These are phyloP conservation scores for Stenchaetothrips biformis DNA, from an alignment of 2,888 invertebrate genomes.

Conservation along the genomic window DNA sequence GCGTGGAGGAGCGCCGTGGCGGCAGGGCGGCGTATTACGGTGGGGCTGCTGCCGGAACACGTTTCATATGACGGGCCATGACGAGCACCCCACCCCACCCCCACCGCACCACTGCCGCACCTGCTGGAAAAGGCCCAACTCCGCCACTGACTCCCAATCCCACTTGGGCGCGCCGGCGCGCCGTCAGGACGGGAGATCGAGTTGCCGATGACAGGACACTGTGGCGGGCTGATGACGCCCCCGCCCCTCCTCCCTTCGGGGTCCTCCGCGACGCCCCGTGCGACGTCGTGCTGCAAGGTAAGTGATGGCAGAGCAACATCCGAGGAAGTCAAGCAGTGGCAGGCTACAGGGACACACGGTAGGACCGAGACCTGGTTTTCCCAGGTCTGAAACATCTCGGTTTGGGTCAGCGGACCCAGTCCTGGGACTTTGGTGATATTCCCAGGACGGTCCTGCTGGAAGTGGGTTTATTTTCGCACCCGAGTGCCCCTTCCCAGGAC, in stretches of 20 bases:
- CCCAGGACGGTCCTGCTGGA: too few relatives aligned
- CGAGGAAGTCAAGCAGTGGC: too few relatives aligned
- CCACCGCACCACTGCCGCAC: background rate
- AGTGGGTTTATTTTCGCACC: too few relatives aligned
- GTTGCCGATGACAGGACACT: background rate
- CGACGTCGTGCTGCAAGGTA: background rate
- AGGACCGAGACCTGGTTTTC: too few relatives aligned
- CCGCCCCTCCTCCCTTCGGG: background rate
- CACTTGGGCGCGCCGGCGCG: background rate
- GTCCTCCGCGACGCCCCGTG: too few relatives aligned
- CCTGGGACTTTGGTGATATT: too few relatives aligned
- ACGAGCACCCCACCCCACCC: background rate
- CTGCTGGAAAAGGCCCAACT: background rate
- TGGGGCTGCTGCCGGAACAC: constrained; percentile 6
- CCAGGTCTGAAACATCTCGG: too few relatives aligned
- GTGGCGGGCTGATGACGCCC: background rate
- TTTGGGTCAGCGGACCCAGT: too few relatives aligned
- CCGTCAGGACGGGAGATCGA: background rate
- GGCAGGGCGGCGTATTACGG: background rate
- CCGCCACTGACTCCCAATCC: background rate
- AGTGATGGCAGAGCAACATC: background rate
- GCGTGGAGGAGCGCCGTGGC: background rate
- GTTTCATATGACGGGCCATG: constrained; percentile 17
- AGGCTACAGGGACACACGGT: too few relatives aligned
- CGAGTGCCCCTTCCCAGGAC: too few relatives aligned